These are phyloP conservation scores for Hydrocynus forskahlii DNA, from an alignment of 2,797 vertebrate genomes.

Conservation along the genomic window DNA sequence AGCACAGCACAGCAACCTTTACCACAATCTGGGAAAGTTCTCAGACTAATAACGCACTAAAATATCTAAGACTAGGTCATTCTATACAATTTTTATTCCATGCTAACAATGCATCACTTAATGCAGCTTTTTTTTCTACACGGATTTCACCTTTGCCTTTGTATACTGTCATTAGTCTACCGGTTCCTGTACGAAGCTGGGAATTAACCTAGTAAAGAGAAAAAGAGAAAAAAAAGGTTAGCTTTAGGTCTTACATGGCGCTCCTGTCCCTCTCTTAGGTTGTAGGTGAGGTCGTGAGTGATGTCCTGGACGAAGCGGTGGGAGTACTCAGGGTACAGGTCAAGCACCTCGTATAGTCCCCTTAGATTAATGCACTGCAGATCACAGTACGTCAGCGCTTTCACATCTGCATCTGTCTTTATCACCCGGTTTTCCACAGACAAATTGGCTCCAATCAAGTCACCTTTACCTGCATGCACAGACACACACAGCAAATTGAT, in stretches of 20 bases:
- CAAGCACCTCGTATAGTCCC: slow-evolving; percentile 94
- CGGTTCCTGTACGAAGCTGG: not conserved
- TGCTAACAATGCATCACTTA: no score
- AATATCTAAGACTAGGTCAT: no score
- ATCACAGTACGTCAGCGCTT: slow-evolving; percentile 97
- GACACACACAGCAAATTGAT: not conserved
- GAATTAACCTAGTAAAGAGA: not conserved
- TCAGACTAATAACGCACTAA: no score
- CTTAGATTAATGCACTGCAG: slow-evolving; percentile 95
- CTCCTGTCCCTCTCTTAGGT: slow-evolving; percentile 94
- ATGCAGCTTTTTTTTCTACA: no score
- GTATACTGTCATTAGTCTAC: not conserved
- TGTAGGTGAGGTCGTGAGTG: slow-evolving; percentile 96
- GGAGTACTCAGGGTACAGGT: slow-evolving; percentile 96
- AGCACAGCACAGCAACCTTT: no score
- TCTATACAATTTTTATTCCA: no score
- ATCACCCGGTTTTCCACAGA: slow-evolving; percentile 93
- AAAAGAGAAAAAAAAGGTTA: not conserved
- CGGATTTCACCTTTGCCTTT: not conserved
- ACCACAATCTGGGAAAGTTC: no score
- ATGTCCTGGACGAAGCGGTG: slow-evolving; percentile 94
- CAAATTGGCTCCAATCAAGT: slow-evolving; percentile 95
- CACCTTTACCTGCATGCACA: slow-evolving; percentile 86
- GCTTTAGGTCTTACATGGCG: slow-evolving; percentile 85
- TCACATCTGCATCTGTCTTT: slow-evolving; percentile 97